phyloP scores from a whole-genome alignment of 2,888 invertebrate genomes.

The Ischnus inquisitorius region DNA sequence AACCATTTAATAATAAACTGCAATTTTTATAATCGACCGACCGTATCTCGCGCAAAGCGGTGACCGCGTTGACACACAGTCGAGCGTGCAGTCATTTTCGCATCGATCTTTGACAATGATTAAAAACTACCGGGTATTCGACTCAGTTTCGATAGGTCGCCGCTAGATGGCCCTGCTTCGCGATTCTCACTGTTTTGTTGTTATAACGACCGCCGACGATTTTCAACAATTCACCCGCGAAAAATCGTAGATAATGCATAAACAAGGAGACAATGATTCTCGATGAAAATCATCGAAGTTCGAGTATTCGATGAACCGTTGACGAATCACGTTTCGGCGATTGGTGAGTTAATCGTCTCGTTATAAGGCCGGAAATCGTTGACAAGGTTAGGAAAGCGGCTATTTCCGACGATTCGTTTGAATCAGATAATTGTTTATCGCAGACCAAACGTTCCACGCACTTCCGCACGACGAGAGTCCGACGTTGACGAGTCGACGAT shows the following conservation, averaged over 20 bases:
- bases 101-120: no score
- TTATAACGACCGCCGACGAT: not conserved
- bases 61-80: no score
- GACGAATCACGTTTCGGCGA: not conserved
- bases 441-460: not conserved
- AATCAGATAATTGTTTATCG: not conserved
- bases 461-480: not conserved
- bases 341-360: not conserved
- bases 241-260: slow-evolving; percentile 3
- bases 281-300: not conserved
- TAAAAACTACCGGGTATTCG: no score
- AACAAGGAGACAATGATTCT: not conserved
- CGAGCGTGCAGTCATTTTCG: no score
- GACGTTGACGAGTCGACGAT: slow-evolving; percentile 10
- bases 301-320: not conserved
- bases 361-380: not conserved
- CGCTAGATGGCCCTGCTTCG: not conserved
- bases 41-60: no score
- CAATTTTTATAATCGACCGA: no score
- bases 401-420: not conserved
- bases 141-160: no score
- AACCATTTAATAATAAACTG: no score
- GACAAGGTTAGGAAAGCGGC: not conserved
- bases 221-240: slow-evolving; percentile 16
- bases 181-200: slow-evolving; percentile 18